Evolutionary conservation across 2,113 vertebrate species (phyloP).

Genomic region (Geococcyx californianus): DNA sequence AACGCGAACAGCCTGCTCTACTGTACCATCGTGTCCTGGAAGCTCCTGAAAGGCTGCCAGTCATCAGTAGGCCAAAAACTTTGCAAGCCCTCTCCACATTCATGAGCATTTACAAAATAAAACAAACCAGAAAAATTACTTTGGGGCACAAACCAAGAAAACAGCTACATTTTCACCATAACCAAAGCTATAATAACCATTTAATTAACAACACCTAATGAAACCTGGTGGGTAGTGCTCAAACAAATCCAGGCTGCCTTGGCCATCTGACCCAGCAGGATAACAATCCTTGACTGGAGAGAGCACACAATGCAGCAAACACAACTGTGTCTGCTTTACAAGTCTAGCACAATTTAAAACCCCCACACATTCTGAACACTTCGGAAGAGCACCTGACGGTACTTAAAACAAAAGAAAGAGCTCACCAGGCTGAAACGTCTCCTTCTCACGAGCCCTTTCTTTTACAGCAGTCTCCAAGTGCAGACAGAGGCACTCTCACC

Average conservation of each 20-base stretch:
- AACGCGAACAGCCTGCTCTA: not conserved
- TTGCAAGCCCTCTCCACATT: not conserved
- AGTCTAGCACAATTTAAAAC: not conserved
- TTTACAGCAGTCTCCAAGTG: not conserved
- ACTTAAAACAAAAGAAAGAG: not conserved
- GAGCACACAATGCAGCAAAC: not conserved
- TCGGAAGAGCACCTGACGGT: not conserved
- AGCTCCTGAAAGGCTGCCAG: not conserved
- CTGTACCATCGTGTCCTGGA: accelerated
- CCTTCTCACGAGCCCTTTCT: not conserved
- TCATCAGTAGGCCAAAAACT: not conserved
- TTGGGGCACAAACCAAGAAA: not conserved
- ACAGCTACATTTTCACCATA: not conserved
- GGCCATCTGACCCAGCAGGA: not conserved
- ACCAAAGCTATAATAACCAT: not conserved
- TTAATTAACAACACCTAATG: not conserved
- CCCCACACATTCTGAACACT: not conserved
- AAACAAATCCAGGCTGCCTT: not conserved
- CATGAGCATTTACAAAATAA: not conserved
- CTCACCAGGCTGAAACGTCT: not conserved
- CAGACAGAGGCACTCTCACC: not conserved
- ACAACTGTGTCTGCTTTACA: not conserved
- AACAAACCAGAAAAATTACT: not conserved
- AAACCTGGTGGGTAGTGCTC: not conserved
- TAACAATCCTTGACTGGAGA: not conserved